Conservation (phyloP, 2,888 invertebrate species). For the Heteromurus nitidus region DNA sequence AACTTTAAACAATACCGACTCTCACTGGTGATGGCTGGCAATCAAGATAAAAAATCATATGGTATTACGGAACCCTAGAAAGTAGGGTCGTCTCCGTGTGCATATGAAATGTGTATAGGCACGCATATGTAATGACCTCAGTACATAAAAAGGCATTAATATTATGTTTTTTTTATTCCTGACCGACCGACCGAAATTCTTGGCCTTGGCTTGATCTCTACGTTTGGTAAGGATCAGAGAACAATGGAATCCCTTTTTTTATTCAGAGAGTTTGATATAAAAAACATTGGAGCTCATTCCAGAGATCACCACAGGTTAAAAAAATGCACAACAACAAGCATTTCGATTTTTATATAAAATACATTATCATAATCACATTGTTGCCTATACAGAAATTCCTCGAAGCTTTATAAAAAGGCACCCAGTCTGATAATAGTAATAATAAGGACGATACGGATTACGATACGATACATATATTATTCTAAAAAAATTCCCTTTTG, state of each 20-base stretch:
- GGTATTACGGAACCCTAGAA: not conserved
- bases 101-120: no score
- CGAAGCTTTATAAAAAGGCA: conserved; percentile 13
- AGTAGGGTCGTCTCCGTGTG: no score
- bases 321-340: not conserved
- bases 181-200: conserved; percentile 7
- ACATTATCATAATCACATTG: conserved; percentile 5
- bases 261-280: not conserved
- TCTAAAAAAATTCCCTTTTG: conserved; percentile 51
- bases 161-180: not conserved
- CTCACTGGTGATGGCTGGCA: not conserved
- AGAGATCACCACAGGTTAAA: conserved; percentile 55
- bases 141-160: conserved; percentile 16
- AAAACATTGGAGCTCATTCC: conserved; percentile 15
- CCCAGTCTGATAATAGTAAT: conserved; percentile 52
- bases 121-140: no score
- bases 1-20: no score
- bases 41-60: conserved; percentile 14
- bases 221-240: conserved; percentile 19
- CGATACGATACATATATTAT: conserved; percentile 55
- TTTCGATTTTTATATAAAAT: not conserved
- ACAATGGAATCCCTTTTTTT: conserved; percentile 11
- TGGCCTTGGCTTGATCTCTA: no score
- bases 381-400: not conserved
- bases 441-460: conserved; percentile 40